Percentiles rank a stretch among this genome's conserved stretches.
Conservation (phyloP, 2,888 invertebrate genomes). For the Lordiphosa andalusiaca region DNA sequence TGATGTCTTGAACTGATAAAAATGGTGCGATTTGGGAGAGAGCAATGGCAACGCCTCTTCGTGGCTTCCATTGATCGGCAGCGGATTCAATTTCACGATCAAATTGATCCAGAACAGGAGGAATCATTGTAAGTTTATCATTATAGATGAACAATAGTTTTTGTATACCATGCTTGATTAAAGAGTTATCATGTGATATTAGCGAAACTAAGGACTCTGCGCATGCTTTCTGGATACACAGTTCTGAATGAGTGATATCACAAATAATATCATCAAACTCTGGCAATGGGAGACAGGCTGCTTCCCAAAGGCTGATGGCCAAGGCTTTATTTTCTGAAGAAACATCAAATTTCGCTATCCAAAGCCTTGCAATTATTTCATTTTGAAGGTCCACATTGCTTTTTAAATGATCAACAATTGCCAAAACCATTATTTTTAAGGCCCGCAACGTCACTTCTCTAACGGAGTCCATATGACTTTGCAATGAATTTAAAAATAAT, state of each 20-base stretch:
- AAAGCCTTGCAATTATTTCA: constrained; percentile 86
- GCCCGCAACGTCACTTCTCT: constrained; percentile 90
- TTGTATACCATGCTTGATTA: constrained; percentile 83
- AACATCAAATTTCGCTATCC: constrained; percentile 91
- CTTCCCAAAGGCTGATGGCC: constrained; percentile 84
- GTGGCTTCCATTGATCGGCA: constrained; percentile 93
- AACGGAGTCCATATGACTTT: constrained; percentile 86
- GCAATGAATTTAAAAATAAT: constrained; percentile 88
- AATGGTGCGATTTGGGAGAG: constrained; percentile 88
- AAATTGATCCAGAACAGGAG: constrained; percentile 93
- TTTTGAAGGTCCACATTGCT: constrained; percentile 78
- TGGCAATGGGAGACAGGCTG: constrained; percentile 82
- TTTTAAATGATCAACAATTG: constrained; percentile 81
- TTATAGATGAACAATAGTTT: constrained; percentile 87
- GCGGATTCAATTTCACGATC: constrained; percentile 92
- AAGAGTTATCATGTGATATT: constrained; percentile 82
- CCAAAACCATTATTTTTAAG: constrained; percentile 84
- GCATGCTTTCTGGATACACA: constrained; percentile 90
- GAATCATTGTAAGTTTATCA: constrained; percentile 89
- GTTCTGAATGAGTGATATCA: constrained; percentile 90
- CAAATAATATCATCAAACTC: constrained; percentile 81
- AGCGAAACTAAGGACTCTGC: constrained; percentile 89
- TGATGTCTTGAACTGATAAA: constrained; percentile 83
- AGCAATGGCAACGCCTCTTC: constrained; percentile 93
- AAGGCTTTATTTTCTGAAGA: constrained; percentile 86